phyloP scores from a whole-genome alignment of 2,888 invertebrate genomes.

The Thera britannica region DNA sequence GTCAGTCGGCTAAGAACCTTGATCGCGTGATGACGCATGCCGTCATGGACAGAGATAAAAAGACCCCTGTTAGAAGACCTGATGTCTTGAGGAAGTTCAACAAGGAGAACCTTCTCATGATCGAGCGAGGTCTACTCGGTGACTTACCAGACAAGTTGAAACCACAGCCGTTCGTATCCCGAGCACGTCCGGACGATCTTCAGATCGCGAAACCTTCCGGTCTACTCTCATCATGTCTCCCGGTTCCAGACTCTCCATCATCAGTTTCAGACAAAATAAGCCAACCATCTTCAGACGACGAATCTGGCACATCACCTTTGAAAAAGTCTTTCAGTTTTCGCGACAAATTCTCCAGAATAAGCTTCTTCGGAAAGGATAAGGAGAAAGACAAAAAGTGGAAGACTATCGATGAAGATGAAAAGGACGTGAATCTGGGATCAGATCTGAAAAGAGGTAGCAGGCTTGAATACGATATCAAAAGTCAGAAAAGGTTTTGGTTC shows the following conservation, averaged over 20 bases:
- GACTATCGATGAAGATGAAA: constrained; percentile 61
- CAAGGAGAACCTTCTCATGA: constrained; percentile 68
- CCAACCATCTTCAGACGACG: constrained; percentile 59
- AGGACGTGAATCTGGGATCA: constrained; percentile 28
- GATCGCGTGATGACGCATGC: constrained; percentile 67
- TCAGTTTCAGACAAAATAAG: constrained; percentile 54
- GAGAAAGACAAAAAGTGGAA: constrained; percentile 57
- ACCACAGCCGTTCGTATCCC: constrained; percentile 61
- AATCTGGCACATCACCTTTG: constrained; percentile 58
- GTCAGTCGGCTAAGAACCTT: constrained; percentile 67
- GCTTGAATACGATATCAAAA: constrained; percentile 63
- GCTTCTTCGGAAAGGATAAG: constrained; percentile 68
- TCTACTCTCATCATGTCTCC: constrained; percentile 70
- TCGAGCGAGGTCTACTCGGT: constrained; percentile 74
- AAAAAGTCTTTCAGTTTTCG: constrained; percentile 79
- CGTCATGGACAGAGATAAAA: constrained; percentile 71
- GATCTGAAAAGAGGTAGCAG: constrained; percentile 46
- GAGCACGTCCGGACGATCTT: constrained; percentile 58
- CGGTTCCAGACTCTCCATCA: constrained; percentile 66
- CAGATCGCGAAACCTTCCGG: constrained; percentile 77
- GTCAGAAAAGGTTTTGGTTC: constrained; percentile 75
- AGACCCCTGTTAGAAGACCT: constrained; percentile 61
- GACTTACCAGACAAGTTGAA: constrained; percentile 74
- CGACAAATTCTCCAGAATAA: constrained; percentile 70
- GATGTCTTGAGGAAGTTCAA: constrained; percentile 74